Evolutionary conservation across 1,140 invertebrate genomes (phyloP).

Genomic region (Pristionchus pacificus): DNA sequence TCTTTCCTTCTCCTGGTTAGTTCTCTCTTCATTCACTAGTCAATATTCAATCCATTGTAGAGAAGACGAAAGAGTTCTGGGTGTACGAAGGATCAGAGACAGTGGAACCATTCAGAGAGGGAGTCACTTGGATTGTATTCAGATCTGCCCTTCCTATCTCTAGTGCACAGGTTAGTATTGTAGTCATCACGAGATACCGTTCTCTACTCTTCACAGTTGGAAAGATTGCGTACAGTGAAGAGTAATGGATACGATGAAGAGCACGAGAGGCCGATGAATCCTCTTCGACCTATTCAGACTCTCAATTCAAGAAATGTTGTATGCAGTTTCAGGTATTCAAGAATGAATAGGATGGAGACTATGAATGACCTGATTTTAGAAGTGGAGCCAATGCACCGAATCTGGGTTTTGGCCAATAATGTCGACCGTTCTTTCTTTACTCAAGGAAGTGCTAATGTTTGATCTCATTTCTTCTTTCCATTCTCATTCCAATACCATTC

Average conservation of each 20-base stretch:
- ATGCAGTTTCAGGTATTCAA: conserved; percentile 21
- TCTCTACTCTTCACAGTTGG: conserved; percentile 36
- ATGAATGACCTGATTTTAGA: not conserved
- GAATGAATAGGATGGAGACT: not conserved
- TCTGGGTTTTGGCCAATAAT: too few species aligned
- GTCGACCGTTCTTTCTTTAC: too few species aligned
- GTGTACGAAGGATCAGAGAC: conserved; percentile 56
- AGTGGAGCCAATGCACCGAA: conserved; percentile 20
- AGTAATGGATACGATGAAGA: conserved; percentile 49
- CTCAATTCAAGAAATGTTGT: conserved; percentile 24
- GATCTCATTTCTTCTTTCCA: too few species aligned
- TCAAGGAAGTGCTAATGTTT: too few species aligned
- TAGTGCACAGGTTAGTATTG: conserved; percentile 39
- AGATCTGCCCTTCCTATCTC: conserved; percentile 54
- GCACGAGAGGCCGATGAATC: conserved; percentile 42
- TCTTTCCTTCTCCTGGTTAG: conserved; percentile 37
- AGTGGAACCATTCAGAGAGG: conserved; percentile 51
- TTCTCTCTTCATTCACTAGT: conserved; percentile 10
- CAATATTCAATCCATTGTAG: conserved; percentile 15
- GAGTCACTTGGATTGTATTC: conserved; percentile 55
- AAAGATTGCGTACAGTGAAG: conserved; percentile 46
- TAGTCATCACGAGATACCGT: not conserved
- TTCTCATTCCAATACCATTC: too few species aligned
- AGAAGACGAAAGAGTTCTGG: conserved; percentile 57
- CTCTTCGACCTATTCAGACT: conserved; percentile 37